phyloP scores from a whole-genome alignment of 35 echinoderm and acorn worm species.

The Ophiothrix spiculata region DNA sequence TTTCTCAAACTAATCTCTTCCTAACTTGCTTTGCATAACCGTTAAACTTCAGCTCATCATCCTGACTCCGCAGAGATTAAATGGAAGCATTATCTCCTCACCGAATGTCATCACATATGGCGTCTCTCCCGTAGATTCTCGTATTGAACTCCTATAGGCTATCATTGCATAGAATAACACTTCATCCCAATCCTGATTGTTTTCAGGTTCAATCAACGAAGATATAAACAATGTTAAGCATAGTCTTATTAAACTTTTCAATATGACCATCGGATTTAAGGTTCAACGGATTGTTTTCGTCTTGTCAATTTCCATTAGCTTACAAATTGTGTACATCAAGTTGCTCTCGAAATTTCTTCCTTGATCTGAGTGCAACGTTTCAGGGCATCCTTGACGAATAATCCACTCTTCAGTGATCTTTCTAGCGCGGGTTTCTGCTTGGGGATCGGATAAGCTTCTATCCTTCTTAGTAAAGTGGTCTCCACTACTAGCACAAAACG shows the following conservation, averaged over 20 bases:
- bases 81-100: slow-evolving; percentile 18
- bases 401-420: slow-evolving; percentile 13
- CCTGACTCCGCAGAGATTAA: not conserved
- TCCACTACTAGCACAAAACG: slow-evolving; percentile 21
- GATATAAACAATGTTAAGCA: slow-evolving; percentile 35
- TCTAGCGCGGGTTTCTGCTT: slow-evolving; percentile 9
- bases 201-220: slow-evolving; percentile 4
- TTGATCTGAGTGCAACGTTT: slow-evolving; percentile 20
- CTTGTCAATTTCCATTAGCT: slow-evolving; percentile 44
- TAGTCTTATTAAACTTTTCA: slow-evolving; percentile 53
- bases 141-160: slow-evolving; percentile 42
- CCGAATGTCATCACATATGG: slow-evolving; percentile 58
- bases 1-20: not conserved
- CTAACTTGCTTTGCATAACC: not conserved
- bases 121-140: slow-evolving; percentile 40
- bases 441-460: slow-evolving; percentile 67
- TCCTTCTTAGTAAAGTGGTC: slow-evolving; percentile 86
- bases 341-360: slow-evolving; percentile 68
- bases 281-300: slow-evolving; percentile 61
- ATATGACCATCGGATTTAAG: slow-evolving; percentile 63
- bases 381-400: slow-evolving; percentile 3
- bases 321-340: slow-evolving; percentile 36
- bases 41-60: not conserved
- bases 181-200: slow-evolving; percentile 35
- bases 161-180: slow-evolving; percentile 43